These are phyloP conservation scores for Pseudopipra pipra DNA, from an alignment of 2,113 vertebrate genomes.

Conservation along the genomic window DNA sequence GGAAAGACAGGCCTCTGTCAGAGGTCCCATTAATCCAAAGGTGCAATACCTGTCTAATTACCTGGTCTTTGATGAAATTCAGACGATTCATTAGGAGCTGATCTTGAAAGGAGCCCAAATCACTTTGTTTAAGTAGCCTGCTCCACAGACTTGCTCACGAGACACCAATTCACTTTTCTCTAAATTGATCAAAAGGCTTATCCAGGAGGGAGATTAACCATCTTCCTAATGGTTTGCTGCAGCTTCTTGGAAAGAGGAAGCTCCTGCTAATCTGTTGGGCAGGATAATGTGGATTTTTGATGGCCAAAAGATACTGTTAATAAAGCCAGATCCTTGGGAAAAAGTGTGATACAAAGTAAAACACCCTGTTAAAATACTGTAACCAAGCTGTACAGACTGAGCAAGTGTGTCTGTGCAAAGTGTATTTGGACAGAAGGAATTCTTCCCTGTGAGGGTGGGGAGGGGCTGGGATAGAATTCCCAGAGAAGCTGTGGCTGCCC, in stretches of 20 bases:
- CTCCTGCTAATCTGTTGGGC: neutral
- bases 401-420: neutral
- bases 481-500: neutral
- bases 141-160: neutral
- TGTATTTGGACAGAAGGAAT: neutral
- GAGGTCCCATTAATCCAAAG: neutral
- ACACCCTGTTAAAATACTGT: neutral
- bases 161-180: conserved; percentile 3
- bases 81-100: neutral
- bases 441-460: neutral
- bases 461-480: neutral
- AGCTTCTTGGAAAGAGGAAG: neutral
- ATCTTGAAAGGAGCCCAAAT: neutral
- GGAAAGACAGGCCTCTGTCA: neutral
- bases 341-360: neutral
- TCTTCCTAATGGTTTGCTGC: neutral
- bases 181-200: conserved; percentile 44
- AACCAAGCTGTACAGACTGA: neutral
- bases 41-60: neutral
- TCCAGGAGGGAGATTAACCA: conserved; percentile 18
- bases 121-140: neutral
- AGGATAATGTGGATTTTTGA: conserved; percentile 34
- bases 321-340: neutral
- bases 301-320: neutral
- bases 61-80: neutral